A percentile compares a stretch with the other conserved stretches of the same genome.
Conservation (phyloP, 2,888 invertebrate genomes). For the Leptinotarsa peninsularis region DNA sequence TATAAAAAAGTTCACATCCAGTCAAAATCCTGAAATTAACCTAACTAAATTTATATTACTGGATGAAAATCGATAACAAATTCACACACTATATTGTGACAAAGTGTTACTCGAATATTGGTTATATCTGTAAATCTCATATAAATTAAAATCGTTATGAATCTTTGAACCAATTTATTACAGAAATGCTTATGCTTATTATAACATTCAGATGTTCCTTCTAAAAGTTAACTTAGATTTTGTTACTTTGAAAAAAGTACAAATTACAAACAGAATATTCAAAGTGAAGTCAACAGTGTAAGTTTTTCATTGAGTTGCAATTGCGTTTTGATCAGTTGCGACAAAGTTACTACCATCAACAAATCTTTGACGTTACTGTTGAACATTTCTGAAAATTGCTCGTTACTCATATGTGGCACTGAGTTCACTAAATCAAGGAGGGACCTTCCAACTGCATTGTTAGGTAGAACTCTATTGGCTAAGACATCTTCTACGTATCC, state of each 20-base stretch:
- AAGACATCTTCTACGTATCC: constrained; percentile 94
- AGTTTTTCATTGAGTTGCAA: constrained; percentile 96
- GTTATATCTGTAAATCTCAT: no score
- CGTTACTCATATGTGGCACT: constrained; percentile 89
- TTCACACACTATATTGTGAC: no score
- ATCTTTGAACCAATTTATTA: no score
- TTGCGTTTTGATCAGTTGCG: constrained; percentile 96
- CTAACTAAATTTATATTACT: no score
- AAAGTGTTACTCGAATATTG: no score
- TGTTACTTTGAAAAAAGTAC: no score
- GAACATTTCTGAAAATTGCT: constrained; percentile 94
- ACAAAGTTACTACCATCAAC: constrained; percentile 95
- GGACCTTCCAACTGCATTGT: constrained; percentile 91
- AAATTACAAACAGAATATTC: constrained; percentile 54
- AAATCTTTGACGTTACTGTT: constrained; percentile 97
- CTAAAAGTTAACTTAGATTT: not conserved
- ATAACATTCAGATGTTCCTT: not conserved
- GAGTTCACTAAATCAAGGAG: constrained; percentile 91
- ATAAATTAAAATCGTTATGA: no score
- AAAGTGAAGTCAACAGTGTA: constrained; percentile 80
- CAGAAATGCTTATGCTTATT: no score
- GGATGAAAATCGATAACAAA: no score
- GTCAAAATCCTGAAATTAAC: no score
- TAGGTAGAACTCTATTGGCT: constrained; percentile 78
- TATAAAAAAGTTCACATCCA: no score